These are phyloP conservation scores for Hirtodrosophila confusa DNA, from an alignment of 2,888 invertebrate species.

Conservation along the genomic window DNA sequence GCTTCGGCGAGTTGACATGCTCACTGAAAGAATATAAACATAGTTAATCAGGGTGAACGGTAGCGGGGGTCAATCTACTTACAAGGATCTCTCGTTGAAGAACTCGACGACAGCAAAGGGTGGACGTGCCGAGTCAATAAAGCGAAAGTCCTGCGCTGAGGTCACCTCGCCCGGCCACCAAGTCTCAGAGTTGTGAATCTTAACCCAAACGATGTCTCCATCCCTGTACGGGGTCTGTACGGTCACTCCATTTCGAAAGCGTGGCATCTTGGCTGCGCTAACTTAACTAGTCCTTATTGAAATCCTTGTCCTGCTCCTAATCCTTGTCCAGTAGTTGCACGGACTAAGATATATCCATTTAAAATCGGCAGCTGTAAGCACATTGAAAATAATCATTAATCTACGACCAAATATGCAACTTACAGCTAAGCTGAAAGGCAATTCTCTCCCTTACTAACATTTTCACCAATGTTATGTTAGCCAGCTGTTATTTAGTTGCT, in stretches of 20 bases:
- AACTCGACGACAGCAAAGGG: conserved; percentile 93
- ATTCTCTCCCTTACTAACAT: no score
- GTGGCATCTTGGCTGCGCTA: conserved; percentile 55
- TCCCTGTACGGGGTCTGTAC: conserved; percentile 84
- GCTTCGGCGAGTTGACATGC: conserved; percentile 89
- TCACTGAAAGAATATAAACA: conserved; percentile 86
- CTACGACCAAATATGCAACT: background rate
- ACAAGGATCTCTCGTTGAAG: conserved; percentile 93
- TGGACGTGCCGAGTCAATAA: conserved; percentile 87
- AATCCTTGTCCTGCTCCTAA: conserved; percentile 15
- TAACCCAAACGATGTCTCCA: conserved; percentile 94
- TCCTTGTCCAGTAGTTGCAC: background rate
- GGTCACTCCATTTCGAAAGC: conserved; percentile 45
- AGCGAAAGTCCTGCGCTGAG: conserved; percentile 87
- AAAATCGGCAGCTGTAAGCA: conserved; percentile 28
- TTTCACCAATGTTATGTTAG: no score
- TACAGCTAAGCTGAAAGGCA: no score
- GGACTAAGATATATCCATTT: background rate
- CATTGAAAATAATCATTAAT: no score
- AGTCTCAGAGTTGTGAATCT: conserved; percentile 87
- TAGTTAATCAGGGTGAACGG: background rate
- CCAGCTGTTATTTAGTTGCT: no score
- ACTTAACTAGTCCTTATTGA: conserved; percentile 6
- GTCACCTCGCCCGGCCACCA: conserved; percentile 95
- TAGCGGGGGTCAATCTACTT: conserved; percentile 82